phyloP scores from a whole-genome alignment of 2,113 vertebrate genomes.

The Uria aalge region DNA sequence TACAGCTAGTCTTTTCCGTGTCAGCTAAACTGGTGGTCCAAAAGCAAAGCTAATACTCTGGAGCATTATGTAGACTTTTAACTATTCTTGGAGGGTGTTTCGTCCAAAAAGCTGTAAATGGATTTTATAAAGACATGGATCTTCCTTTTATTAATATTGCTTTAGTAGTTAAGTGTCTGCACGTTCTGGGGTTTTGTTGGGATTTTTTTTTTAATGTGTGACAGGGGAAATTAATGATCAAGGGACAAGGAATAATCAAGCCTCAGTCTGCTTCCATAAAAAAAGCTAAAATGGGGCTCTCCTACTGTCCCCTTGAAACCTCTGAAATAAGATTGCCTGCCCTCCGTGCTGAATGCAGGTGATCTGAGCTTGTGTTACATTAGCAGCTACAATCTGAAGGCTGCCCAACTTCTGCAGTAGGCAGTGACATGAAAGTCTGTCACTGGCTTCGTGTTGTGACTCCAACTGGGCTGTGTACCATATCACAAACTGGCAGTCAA shows the following conservation, averaged over 20 bases:
- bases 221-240: not conserved
- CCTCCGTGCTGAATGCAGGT: not conserved
- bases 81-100: constrained; percentile 28
- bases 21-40: constrained; percentile 53
- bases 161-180: constrained; percentile 6
- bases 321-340: not conserved
- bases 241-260: too few relatives aligned
- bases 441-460: not conserved
- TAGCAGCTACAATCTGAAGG: not conserved
- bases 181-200: not conserved
- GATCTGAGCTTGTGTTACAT: not conserved
- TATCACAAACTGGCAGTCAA: constrained; percentile 4
- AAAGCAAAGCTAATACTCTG: constrained; percentile 42
- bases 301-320: not conserved
- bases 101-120: constrained; percentile 26
- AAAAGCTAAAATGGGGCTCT: not conserved
- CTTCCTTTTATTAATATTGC: not conserved
- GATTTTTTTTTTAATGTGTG: not conserved
- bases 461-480: not conserved
- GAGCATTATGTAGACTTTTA: constrained; percentile 52
- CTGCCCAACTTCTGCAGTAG: not conserved
- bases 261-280: not conserved
- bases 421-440: not conserved
- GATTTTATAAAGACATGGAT: not conserved
- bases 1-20: constrained; percentile 6